phyloP scores from a whole-genome alignment of 2,797 vertebrate genomes.

The Erpetoichthys calabaricus region DNA sequence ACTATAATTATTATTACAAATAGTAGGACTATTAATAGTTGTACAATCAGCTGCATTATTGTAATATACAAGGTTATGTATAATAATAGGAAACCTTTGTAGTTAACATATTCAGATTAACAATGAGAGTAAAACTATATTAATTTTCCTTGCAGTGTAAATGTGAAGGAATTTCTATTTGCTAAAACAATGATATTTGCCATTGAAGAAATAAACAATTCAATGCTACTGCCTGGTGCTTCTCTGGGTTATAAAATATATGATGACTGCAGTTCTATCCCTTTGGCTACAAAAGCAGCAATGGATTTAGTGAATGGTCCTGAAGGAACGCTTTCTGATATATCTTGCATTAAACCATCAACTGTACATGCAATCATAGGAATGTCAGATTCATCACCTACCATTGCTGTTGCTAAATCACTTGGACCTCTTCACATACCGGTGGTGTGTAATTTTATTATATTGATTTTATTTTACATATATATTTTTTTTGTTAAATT shows the following conservation, averaged over 20 bases:
- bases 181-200: constrained; percentile 53
- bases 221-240: constrained; percentile 33
- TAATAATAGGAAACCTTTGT: no score
- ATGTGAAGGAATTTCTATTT: constrained; percentile 56
- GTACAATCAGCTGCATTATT: no score
- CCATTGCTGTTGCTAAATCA: constrained; percentile 43
- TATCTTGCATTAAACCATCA: constrained; percentile 31
- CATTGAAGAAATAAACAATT: constrained; percentile 51
- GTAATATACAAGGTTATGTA: no score
- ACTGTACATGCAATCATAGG: constrained; percentile 48
- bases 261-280: constrained; percentile 45
- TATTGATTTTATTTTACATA: background rate
- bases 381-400: constrained; percentile 55
- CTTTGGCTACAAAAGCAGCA: constrained; percentile 43
- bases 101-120: background rate
- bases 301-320: constrained; percentile 39
- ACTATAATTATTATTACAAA: no score
- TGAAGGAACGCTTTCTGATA: constrained; percentile 16
- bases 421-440: constrained; percentile 48
- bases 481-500: background rate
- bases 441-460: constrained; percentile 39
- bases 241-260: constrained; percentile 54
- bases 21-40: no score
- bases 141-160: constrained; percentile 32
- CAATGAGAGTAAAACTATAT: constrained; percentile 2